Base-by-base conservation (phyloP, 2,888 invertebrate species). In the Eristalis pertinax region DNA sequence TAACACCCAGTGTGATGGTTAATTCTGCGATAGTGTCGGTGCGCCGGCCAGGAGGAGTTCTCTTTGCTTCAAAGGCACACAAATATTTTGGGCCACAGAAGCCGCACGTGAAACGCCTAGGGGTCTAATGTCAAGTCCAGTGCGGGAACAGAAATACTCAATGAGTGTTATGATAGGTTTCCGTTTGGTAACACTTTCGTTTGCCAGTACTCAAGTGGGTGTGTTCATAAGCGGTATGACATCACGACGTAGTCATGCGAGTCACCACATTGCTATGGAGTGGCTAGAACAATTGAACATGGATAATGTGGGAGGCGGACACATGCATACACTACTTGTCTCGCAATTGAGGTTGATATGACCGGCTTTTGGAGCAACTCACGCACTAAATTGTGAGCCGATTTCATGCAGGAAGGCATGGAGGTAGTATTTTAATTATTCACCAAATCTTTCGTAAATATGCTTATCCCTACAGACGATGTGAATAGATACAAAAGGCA, bases 171-270 rank as follows among this genome's bases (percentile, higher is more conserved):
- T 72, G 29, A 50, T 68, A 29, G 65, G 62, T 76, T 60, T 76
- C 60, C 50, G 68, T 68, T 67, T 76, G 76, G 68, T 60, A 68
- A 76, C 60, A 60, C 19, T 29, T 60, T 67, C 22, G 41, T 35
- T 24, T 76, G 32, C 8, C 4, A 60, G 58, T 22, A 41, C 35
- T 26, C 58, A 11, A 50, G 56, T 65, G 65, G 41, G 65, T 60
- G 65, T 65, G 38, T 32, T 56, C 65, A 24, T 29, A 24, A 56
- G 56, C 26, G 43, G 41, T 41, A 68, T 68, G 41, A 24, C 60
- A 76, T 68, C 32, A 32, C 32, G 29, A 29, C 50, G 41, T n/a
- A 5, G 60, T 13, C 26, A 67, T n/a, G 50, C 41, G 41, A 60
- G 67, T 76, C 41, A 60, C 43, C 19, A 24, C n/a, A 24, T 64